A percentile compares a stretch with the other conserved stretches of the same genome.
Conservation (phyloP, 2,888 invertebrate genomes). For the Incurvaria masculella region DNA sequence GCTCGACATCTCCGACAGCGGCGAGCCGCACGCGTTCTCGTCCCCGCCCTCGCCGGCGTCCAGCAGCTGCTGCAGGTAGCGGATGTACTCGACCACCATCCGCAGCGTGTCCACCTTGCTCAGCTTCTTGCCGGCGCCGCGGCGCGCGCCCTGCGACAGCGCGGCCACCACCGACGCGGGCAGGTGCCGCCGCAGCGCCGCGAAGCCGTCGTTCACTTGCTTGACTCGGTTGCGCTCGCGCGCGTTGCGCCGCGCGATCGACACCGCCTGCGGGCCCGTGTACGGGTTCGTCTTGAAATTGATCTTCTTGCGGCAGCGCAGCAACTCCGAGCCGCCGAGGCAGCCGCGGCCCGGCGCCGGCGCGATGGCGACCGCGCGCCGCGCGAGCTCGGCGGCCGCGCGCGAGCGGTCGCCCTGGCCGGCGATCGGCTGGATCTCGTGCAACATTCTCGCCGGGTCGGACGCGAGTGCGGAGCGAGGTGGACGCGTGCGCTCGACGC, state of each 20-base stretch:
- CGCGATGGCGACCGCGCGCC: constrained; percentile 53
- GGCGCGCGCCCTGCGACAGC: constrained; percentile 59
- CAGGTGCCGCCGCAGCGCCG: constrained; percentile 82
- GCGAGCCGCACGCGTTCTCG: constrained; percentile 43
- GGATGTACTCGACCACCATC: constrained; percentile 89
- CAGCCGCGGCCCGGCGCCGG: constrained; percentile 58
- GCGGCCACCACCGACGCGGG: constrained; percentile 77
- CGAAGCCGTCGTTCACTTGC: constrained; percentile 92
- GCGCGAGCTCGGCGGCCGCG: constrained; percentile 50
- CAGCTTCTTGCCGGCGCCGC: constrained; percentile 80
- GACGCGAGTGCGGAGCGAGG: constrained; percentile 23
- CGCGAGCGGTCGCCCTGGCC: constrained; percentile 62
- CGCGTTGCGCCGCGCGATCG: constrained; percentile 89
- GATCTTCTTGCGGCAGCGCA: constrained; percentile 70
- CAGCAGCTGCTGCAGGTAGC: constrained; percentile 76
- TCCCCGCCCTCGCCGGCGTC: constrained; percentile 58
- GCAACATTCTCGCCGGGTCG: constrained; percentile 39
- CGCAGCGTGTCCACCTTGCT: constrained; percentile 88
- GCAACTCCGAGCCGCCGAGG: constrained; percentile 49
- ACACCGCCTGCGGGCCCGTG: constrained; percentile 72
- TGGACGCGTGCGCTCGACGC: constrained; percentile 31
- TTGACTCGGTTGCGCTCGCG: constrained; percentile 93
- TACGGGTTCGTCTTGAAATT: constrained; percentile 63
- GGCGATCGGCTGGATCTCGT: constrained; percentile 53
- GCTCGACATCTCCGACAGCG: constrained; percentile 39